Conservation (phyloP, 1,140 invertebrate species). For the Drosophila athabasca region DNA sequence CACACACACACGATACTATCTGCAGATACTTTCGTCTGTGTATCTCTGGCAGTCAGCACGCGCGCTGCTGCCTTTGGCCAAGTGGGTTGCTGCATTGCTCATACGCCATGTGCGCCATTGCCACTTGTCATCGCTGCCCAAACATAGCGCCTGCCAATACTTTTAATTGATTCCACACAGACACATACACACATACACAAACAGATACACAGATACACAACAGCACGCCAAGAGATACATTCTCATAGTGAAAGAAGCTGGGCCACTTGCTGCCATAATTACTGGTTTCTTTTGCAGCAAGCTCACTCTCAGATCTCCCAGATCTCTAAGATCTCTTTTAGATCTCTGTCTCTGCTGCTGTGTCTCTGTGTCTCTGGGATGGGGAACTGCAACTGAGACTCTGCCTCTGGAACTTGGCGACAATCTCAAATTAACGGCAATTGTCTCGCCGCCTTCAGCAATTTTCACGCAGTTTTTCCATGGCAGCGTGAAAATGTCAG, state of each 20-base stretch:
- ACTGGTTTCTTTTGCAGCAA: slow-evolving; percentile 54
- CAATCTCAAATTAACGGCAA: slow-evolving; percentile 81
- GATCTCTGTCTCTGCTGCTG: not conserved
- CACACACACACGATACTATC: slow-evolving; percentile 22
- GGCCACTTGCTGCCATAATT: slow-evolving; percentile 72
- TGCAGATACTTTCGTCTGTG: slow-evolving; percentile 37
- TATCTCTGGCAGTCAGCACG: slow-evolving; percentile 40
- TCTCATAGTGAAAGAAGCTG: slow-evolving; percentile 75
- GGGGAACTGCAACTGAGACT: not conserved
- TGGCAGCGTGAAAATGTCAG: slow-evolving; percentile 60
- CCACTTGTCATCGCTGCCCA: slow-evolving; percentile 74
- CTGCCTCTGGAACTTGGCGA: slow-evolving; percentile 60
- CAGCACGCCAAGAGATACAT: slow-evolving; percentile 6
- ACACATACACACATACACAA: slow-evolving; percentile 14
- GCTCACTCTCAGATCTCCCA: slow-evolving; percentile 4
- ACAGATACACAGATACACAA: slow-evolving; percentile 20
- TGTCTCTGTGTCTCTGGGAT: not conserved
- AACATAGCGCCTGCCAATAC: slow-evolving; percentile 73
- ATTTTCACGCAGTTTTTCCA: slow-evolving; percentile 78
- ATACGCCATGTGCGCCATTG: slow-evolving; percentile 41
- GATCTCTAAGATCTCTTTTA: too few species aligned
- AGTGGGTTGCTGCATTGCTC: slow-evolving; percentile 59
- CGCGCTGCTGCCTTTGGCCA: slow-evolving; percentile 34
- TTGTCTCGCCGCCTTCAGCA: slow-evolving; percentile 74
- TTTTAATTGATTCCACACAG: slow-evolving; percentile 78